Conservation (phyloP, 2,888 invertebrate genomes). For the Heptascelio sp. region DNA sequence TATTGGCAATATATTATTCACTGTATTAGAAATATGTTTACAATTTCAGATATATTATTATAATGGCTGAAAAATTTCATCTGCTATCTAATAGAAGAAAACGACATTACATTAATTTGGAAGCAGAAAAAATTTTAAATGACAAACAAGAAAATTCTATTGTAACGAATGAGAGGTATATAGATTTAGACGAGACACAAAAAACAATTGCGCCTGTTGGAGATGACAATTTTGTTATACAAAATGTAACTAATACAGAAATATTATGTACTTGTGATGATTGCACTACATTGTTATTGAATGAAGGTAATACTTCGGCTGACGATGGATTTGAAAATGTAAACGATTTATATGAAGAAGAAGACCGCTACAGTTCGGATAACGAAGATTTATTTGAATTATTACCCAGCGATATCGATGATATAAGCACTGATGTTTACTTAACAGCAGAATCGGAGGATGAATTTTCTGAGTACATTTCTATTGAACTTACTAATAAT, state of each 20-base stretch:
- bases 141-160: neutral
- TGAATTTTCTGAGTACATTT: neutral
- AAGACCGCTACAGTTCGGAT: slow-evolving; percentile 15
- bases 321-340: slow-evolving; percentile 12
- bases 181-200: neutral
- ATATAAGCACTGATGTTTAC: slow-evolving; percentile 4
- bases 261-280: slow-evolving; percentile 14
- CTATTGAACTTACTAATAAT: neutral
- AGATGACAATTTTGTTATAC: neutral
- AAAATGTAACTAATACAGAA: slow-evolving; percentile 1
- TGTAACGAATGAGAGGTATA: neutral
- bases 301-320: neutral
- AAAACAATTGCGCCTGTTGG: neutral
- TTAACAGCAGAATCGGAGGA: neutral
- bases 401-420: slow-evolving; percentile 13
- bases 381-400: slow-evolving; percentile 10
- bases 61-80: slow-evolving; percentile 10
- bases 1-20: too few species aligned
- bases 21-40: neutral
- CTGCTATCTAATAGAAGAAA: neutral
- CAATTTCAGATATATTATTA: neutral
- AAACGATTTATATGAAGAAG: slow-evolving; percentile 15
- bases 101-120: slow-evolving; percentile 13
- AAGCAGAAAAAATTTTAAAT: slow-evolving; percentile 13
- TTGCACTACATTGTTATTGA: neutral